Conservation (phyloP, 1,140 invertebrate genomes). For the Nymphalis io region DNA sequence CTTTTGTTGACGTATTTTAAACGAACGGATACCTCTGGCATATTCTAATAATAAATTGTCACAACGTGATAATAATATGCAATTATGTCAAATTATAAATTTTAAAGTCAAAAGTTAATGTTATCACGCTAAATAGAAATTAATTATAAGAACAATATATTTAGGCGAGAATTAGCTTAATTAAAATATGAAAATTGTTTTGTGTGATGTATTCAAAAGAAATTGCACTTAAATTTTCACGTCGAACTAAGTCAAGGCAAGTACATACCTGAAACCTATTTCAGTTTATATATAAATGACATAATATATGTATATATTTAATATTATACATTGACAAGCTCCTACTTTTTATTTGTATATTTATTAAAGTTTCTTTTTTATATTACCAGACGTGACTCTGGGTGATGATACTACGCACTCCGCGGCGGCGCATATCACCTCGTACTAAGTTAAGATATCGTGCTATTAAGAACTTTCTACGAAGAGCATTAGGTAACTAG, state of each 20-base stretch:
- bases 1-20: too few relatives aligned
- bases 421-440: constrained; percentile 69
- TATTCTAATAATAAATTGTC: background rate
- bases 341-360: background rate
- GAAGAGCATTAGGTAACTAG: constrained; percentile 55
- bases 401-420: constrained; percentile 66
- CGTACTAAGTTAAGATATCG: constrained; percentile 61
- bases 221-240: background rate
- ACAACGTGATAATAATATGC: background rate
- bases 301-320: too few relatives aligned
- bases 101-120: constrained; percentile 32
- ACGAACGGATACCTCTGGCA: background rate
- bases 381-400: constrained; percentile 3
- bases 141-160: constrained; percentile 25
- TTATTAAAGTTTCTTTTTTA: background rate
- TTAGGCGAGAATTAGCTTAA: background rate
- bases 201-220: background rate
- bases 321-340: too few relatives aligned
- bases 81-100: constrained; percentile 17
- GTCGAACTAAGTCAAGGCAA: constrained; percentile 1
- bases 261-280: background rate
- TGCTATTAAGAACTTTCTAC: constrained; percentile 63
- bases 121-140: constrained; percentile 18
- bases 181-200: constrained; percentile 8
- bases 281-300: background rate